Evolutionary conservation across 2,888 invertebrate genomes (phyloP), one percentile per base, ranked within the genome.

Genomic region (Andrena marginata): DNA sequence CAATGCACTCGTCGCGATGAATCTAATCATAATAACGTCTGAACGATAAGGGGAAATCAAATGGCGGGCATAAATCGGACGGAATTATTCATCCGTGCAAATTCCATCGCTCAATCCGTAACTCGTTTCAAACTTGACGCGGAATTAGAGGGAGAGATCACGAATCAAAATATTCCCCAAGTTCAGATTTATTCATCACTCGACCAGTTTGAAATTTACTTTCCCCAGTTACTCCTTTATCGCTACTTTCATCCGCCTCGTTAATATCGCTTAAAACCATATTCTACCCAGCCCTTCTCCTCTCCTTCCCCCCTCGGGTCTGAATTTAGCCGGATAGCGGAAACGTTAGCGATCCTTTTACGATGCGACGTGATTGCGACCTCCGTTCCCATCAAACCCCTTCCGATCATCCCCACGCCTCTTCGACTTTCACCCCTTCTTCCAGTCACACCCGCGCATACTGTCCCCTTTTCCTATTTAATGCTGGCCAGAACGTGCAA

Each of bases 341-440:
- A 80, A 75, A 77, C 69, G 84, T 77, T 77, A 73, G 76, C 71
- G 88, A 86, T 86, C 85, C 80, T 60, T 87, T 87, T 87, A 86
- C 87, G 84, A 77, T 71, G 76, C 86, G 76, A 80, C 81, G 86
- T 80, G 88, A 88, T 88, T 88, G 86, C 88, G 83, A 83, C 88
- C 74, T 71, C 78, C 69, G 62, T 49, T 29, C 54, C 26, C 23
- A 48, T 54, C 79, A 29, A 49, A 70, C 56, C 29, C 20, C 56
- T 62, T 74, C 69, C 56, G 23, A 56, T 10, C 23, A 33, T 29
- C 33, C 65, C n/a, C 10, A 10, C 13, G 0, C 23, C 29, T 59
- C 63, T 7, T 8, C 49, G 16, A 48, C 56, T 60, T 54, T 31
- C 54, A 42, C 13, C 51, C 56, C n/a, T 6, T 7, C 59, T 59